Evolutionary conservation across 2,797 vertebrate genomes (phyloP).

Genomic region (Crax fasciolata): DNA sequence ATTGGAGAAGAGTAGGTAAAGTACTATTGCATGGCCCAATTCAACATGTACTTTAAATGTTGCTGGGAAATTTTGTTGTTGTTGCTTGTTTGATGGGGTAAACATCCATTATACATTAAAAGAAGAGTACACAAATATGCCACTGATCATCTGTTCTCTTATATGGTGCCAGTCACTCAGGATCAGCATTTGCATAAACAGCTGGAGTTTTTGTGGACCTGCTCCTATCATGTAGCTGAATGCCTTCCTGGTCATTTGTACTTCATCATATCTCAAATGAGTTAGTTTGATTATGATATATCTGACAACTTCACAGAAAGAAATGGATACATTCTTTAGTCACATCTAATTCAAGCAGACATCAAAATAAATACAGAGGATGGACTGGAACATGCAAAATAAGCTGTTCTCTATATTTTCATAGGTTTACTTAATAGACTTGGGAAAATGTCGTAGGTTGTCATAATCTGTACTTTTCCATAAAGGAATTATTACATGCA

Average conservation of each 20-base stretch:
- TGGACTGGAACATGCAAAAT: background rate
- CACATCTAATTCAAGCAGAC: constrained; percentile 41
- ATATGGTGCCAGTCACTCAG: constrained; percentile 58
- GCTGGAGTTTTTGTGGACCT: constrained; percentile 64
- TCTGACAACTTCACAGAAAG: constrained; percentile 36
- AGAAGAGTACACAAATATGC: constrained; percentile 52
- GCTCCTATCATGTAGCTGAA: constrained; percentile 58
- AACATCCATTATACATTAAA: constrained; percentile 51
- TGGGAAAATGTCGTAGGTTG: background rate
- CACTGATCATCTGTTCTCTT: constrained; percentile 63
- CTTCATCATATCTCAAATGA: background rate
- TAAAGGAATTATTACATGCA: background rate
- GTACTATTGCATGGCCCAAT: background rate
- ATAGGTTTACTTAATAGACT: background rate
- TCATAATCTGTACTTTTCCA: background rate
- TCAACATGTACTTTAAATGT: constrained; percentile 26
- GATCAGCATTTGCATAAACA: constrained; percentile 67
- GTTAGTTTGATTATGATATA: constrained; percentile 22
- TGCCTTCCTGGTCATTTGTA: constrained; percentile 55
- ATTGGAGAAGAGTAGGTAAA: background rate
- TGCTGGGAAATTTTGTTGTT: background rate
- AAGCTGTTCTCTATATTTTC: background rate
- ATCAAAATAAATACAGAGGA: background rate
- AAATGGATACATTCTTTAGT: constrained; percentile 5
- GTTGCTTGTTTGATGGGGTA: constrained; percentile 26